Conservation (phyloP, 2,888 invertebrate species). For the Heliconius erato region DNA sequence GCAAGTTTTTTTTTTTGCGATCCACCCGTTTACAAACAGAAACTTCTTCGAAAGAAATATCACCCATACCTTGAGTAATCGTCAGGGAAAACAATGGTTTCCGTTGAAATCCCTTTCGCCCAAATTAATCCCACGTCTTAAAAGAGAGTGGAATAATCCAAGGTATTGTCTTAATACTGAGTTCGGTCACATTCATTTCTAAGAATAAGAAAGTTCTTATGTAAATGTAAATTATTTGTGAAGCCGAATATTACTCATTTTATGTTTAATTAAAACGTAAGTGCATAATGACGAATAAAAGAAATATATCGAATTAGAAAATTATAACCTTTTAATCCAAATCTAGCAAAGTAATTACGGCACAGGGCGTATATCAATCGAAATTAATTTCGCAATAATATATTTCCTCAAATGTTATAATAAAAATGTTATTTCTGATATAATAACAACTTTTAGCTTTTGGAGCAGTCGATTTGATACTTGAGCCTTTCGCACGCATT, state of each 20-base stretch:
- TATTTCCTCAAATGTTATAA: too few species aligned
- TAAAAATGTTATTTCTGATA: too few species aligned
- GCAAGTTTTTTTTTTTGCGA: background rate
- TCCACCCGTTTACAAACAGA: background rate
- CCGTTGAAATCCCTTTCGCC: constrained; percentile 36
- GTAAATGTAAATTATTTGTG: constrained; percentile 4
- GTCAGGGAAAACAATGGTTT: constrained; percentile 41
- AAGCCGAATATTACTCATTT: background rate
- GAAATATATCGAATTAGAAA: background rate
- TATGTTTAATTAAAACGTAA: background rate
- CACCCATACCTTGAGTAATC: constrained; percentile 34
- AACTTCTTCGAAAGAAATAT: constrained; percentile 32
- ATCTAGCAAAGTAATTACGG: background rate
- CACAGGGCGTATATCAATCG: too few species aligned
- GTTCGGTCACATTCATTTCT: constrained; percentile 30
- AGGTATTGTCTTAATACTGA: constrained; percentile 27
- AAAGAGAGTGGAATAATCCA: constrained; percentile 39
- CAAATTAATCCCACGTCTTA: constrained; percentile 41
- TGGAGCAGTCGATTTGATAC: constrained; percentile 1
- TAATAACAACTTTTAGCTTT: too few species aligned
- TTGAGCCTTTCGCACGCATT: background rate
- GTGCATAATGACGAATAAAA: background rate
- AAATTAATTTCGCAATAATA: too few species aligned
- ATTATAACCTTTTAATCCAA: background rate
- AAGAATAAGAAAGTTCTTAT: constrained; percentile 19